Base-by-base conservation (phyloP, 2,888 invertebrate genomes). In the Phasia obesa region DNA sequence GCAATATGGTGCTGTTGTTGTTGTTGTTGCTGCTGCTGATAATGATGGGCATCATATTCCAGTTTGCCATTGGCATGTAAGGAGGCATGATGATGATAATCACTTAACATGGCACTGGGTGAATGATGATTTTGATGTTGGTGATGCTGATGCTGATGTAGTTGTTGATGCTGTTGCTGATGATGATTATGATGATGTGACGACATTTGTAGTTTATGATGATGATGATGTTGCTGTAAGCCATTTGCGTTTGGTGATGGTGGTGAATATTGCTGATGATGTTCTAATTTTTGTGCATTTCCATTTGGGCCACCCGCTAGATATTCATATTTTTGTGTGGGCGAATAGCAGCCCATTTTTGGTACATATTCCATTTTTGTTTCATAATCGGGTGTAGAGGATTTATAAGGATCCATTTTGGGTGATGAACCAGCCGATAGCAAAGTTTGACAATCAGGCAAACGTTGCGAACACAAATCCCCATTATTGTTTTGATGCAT, bases 281-380 rank as follows among this genome's bases (percentile, higher is more conserved):
- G 76, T 70, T 91, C 90, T 76, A 90, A 84, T 84, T 88, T 88
- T 3, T 88, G 86, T 13, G 47, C 13, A 44, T 47, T 65, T 1
- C 57, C 77, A 59, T 78, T 78, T 23, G 51, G 19, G 13, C 57
- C 57, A 49, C 53, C 51, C 2, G 88, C 88, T 44, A 91, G 88
- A 59, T 91, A 91, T 79, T 92, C 91, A 69, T 91, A 91, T 84
- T 91, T 91, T 27, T 90, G 90, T 38, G 88, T 91, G 9, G 92
- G 91, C 42, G 92, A 91, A 84, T 91, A 92, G 84, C 91, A 91
- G 42, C 90, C 90, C 86, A 91, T 88, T 85, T 91, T 91, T 67
- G 88, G 88, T 0, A 87, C 84, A 55, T 90, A 91, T 80, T 91
- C 91, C 84, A 91, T 85, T 86, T 91, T 91, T 25, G 90, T 88